These are phyloP conservation scores for Enhydra lutris DNA, from an alignment of 2,113 vertebrate genomes.

Conservation along the genomic window DNA sequence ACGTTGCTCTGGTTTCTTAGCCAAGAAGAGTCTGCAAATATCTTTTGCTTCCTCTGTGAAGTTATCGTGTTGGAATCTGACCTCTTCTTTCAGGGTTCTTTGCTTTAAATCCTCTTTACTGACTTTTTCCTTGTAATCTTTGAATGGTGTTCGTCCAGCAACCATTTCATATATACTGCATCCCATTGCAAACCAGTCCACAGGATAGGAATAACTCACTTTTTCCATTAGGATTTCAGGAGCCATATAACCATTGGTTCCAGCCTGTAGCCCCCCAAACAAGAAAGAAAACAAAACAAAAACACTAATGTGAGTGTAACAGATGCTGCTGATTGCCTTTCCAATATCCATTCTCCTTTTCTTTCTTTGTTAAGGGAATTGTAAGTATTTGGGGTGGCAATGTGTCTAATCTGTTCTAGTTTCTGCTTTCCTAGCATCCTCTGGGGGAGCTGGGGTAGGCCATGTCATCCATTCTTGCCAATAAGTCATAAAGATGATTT, in stretches of 20 bases:
- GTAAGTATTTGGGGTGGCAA: not conserved
- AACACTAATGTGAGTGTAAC: not conserved
- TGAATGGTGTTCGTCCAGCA: slow-evolving; percentile 90
- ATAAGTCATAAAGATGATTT: not conserved
- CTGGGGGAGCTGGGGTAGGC: not conserved
- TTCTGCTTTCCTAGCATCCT: not conserved
- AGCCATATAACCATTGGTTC: slow-evolving; percentile 93
- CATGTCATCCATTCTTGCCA: not conserved
- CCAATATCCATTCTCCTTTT: not conserved
- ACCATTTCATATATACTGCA: slow-evolving; percentile 94
- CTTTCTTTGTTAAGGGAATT: not conserved
- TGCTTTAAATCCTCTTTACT: slow-evolving; percentile 87
- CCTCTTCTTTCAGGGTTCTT: slow-evolving; percentile 89
- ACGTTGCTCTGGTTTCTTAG: slow-evolving; percentile 84
- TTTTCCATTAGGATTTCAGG: slow-evolving; percentile 91
- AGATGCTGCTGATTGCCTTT: not conserved
- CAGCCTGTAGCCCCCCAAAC: slow-evolving; percentile 82
- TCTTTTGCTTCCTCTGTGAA: slow-evolving; percentile 87
- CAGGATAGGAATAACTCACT: slow-evolving; percentile 86
- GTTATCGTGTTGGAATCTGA: slow-evolving; percentile 84
- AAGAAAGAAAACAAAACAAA: not conserved
- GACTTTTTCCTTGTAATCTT: slow-evolving; percentile 90
- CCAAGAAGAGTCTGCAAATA: slow-evolving; percentile 87
- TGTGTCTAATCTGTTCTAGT: not conserved
- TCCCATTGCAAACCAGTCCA: slow-evolving; percentile 94